A percentile compares a stretch with the other conserved stretches of the same genome.
phyloP scores from a whole-genome alignment of 2,888 invertebrate genomes.

The Neuroscelio doddi region DNA sequence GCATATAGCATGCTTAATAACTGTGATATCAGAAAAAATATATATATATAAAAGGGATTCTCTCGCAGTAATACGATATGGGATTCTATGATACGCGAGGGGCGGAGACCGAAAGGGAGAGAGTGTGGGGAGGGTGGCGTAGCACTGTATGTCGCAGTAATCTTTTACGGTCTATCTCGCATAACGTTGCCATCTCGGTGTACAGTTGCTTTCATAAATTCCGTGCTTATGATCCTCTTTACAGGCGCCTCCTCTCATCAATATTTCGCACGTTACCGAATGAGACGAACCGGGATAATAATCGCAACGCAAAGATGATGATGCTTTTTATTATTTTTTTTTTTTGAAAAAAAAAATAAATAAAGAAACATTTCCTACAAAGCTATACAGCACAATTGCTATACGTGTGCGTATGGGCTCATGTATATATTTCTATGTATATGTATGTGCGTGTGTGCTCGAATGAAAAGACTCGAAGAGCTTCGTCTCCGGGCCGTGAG shows the following conservation, averaged over 20 bases:
- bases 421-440: constrained; percentile 33
- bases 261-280: constrained; percentile 34
- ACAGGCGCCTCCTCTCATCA: constrained; percentile 28
- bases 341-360: neutral
- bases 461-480: constrained; percentile 60
- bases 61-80: constrained; percentile 64
- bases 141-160: constrained; percentile 62
- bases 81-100: constrained; percentile 58
- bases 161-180: constrained; percentile 65
- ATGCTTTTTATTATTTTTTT: constrained; percentile 1
- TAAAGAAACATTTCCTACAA: neutral
- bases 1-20: constrained; percentile 63
- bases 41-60: constrained; percentile 57
- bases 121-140: constrained; percentile 26
- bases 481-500: constrained; percentile 56
- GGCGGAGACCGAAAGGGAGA: constrained; percentile 50
- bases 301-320: constrained; percentile 3
- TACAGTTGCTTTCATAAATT: constrained; percentile 41
- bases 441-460: constrained; percentile 50
- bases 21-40: constrained; percentile 53
- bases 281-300: constrained; percentile 25
- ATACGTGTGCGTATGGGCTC: too few relatives aligned
- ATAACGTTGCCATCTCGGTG: constrained; percentile 49
- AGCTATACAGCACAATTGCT: neutral
- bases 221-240: constrained; percentile 34